A percentile compares a stretch with the other conserved stretches of the same genome.
Conservation (phyloP, 2,888 invertebrate species). For the Agriotes lineatus region DNA sequence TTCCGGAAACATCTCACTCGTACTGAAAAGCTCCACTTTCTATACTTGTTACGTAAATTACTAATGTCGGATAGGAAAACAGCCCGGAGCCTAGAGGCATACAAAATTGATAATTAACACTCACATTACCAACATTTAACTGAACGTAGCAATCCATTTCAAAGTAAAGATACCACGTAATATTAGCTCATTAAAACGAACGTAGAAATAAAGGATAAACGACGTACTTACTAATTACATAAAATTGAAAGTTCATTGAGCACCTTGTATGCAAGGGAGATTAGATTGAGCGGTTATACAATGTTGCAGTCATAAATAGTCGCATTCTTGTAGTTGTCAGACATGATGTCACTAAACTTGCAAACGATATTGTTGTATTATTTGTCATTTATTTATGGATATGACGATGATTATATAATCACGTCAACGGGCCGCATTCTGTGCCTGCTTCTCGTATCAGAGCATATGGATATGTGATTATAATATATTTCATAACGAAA, state of each 20-base stretch:
- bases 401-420: slow-evolving; percentile 5
- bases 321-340: not conserved
- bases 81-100: too few relatives aligned
- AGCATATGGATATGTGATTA: not conserved
- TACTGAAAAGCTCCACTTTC: too few relatives aligned
- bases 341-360: slow-evolving; percentile 15
- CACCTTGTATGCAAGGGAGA: not conserved
- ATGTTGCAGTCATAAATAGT: not conserved
- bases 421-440: not conserved
- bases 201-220: too few relatives aligned
- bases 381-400: slow-evolving; percentile 17
- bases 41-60: too few relatives aligned
- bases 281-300: not conserved
- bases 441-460: not conserved
- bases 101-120: too few relatives aligned
- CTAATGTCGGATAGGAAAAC: too few relatives aligned
- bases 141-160: too few relatives aligned
- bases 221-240: too few relatives aligned
- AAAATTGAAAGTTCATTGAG: slow-evolving; percentile 1
- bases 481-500: not conserved
- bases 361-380: not conserved
- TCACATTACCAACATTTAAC: too few relatives aligned
- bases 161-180: not conserved
- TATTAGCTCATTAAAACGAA: too few relatives aligned
- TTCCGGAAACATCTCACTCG: too few relatives aligned